Percentiles rank a stretch among this genome's conserved stretches.
Evolutionary conservation across 2,888 invertebrate genomes (phyloP).

Genomic region (Chymomyza fuscimana): DNA sequence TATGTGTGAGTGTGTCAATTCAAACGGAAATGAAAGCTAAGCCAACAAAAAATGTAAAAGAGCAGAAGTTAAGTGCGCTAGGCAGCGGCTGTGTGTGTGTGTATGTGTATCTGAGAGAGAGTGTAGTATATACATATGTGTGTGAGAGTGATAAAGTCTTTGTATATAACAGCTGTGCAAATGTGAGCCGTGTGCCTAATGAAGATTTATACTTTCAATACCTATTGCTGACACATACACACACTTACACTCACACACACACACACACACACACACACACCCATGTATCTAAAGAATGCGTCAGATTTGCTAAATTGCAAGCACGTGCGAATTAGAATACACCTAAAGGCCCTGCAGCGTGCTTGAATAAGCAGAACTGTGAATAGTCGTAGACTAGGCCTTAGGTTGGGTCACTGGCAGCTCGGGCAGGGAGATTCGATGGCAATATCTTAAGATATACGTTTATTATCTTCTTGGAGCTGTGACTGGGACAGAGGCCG

Average conservation of each 20-base stretch:
- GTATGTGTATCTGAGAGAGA: constrained; percentile 3
- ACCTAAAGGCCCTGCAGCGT: constrained; percentile 24
- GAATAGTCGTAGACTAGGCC: constrained; percentile 53
- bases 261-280: constrained; percentile 5
- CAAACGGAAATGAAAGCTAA: constrained; percentile 58
- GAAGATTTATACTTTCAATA: constrained; percentile 64
- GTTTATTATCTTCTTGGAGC: constrained; percentile 56
- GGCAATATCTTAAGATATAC: constrained; percentile 57
- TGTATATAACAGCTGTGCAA: not conserved
- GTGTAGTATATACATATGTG: not conserved
- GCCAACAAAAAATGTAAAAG: constrained; percentile 53
- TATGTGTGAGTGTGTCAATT: constrained; percentile 48
- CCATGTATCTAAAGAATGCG: constrained; percentile 27
- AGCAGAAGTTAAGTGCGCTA: constrained; percentile 63
- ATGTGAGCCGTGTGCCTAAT: constrained; percentile 47
- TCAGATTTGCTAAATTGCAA: constrained; percentile 61
- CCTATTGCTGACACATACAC: constrained; percentile 18
- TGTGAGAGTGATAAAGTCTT: not conserved
- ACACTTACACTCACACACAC: constrained; percentile 7
- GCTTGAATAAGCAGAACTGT: constrained; percentile 62
- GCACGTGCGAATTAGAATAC: constrained; percentile 72
- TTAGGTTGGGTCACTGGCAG: constrained; percentile 29
- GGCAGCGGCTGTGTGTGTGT: constrained; percentile 32
- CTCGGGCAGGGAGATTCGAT: not conserved
- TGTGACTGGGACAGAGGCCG: too few relatives aligned